A percentile compares a stretch with the other conserved stretches of the same genome.
These are phyloP conservation scores for Mnemiopsis leidyi DNA, from an alignment of 37 sponge, comb jelly and placozoan species.

Conservation along the genomic window DNA sequence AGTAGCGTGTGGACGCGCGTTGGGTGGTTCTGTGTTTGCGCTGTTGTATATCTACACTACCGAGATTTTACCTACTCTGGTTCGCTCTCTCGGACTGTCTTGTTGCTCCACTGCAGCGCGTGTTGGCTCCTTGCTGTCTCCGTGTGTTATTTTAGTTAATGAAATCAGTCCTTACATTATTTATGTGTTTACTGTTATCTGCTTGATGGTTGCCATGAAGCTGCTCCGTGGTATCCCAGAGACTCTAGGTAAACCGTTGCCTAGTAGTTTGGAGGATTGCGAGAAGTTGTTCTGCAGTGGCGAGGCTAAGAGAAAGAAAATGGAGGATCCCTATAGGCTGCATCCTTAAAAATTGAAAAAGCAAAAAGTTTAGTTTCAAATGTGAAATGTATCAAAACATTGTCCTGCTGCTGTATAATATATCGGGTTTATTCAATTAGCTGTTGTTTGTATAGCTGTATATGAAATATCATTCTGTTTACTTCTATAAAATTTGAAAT, in stretches of 20 bases:
- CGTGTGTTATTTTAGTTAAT: slow-evolving; percentile 46
- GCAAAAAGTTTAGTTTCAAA: no score
- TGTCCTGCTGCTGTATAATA: no score
- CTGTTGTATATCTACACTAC: slow-evolving; percentile 35
- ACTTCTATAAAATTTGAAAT: no score
- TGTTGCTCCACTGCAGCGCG: slow-evolving; percentile 22
- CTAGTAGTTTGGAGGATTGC: background rate
- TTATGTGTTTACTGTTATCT: background rate
- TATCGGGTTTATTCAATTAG: no score
- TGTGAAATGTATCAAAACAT: no score
- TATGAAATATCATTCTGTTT: no score
- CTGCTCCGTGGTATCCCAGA: slow-evolving; percentile 17
- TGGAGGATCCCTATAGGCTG: no score
- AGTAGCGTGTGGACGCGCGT: slow-evolving; percentile 35
- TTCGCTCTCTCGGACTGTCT: slow-evolving; percentile 27
- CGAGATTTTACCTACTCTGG: slow-evolving; percentile 42
- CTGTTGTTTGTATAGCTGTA: no score
- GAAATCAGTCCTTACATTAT: slow-evolving; percentile 24
- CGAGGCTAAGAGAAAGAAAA: background rate
- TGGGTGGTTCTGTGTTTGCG: slow-evolving; percentile 46
- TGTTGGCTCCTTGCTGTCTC: slow-evolving; percentile 12
- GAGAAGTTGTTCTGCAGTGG: slow-evolving; percentile 12
- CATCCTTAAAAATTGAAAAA: no score
- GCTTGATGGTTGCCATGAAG: background rate
- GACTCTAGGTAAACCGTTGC: slow-evolving; percentile 42